A percentile compares a stretch with the other conserved stretches of the same genome.
phyloP scores from a whole-genome alignment of 2,888 invertebrate genomes.

The Pardosa pseudoannulata region DNA sequence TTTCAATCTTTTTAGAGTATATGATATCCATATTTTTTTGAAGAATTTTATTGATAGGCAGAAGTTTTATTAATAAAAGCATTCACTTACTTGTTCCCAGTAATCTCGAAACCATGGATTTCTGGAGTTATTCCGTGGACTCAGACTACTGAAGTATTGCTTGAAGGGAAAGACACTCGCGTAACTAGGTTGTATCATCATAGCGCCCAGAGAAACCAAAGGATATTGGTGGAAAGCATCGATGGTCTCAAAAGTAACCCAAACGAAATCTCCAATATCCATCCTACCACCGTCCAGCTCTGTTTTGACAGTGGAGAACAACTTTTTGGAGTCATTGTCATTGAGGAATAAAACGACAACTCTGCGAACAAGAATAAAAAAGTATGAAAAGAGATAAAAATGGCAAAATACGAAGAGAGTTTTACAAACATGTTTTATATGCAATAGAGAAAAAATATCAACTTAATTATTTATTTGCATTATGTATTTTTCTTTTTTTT shows the following conservation, averaged over 20 bases:
- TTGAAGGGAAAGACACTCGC: conserved; percentile 75
- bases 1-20: no score
- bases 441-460: not conserved
- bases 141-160: conserved; percentile 74
- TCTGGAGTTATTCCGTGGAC: conserved; percentile 75
- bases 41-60: no score
- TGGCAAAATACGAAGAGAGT: no score
- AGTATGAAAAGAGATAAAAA: not conserved
- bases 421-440: no score
- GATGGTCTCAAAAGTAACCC: conserved; percentile 61
- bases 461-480: not conserved
- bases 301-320: conserved; percentile 50
- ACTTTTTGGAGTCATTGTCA: conserved; percentile 17
- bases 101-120: conserved; percentile 79
- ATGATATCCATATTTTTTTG: no score
- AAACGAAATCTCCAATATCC: conserved; percentile 58
- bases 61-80: no score
- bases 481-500: no score
- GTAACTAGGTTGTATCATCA: conserved; percentile 55
- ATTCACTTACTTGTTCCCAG: conserved; percentile 76
- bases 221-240: conserved; percentile 69
- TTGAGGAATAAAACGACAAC: conserved; percentile 68
- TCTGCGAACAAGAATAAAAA: conserved; percentile 18
- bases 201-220: conserved; percentile 40
- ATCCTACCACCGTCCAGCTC: conserved; percentile 41